These are phyloP conservation scores for Sinosuthora webbiana DNA, from an alignment of 2,113 vertebrate genomes.

Conservation along the genomic window DNA sequence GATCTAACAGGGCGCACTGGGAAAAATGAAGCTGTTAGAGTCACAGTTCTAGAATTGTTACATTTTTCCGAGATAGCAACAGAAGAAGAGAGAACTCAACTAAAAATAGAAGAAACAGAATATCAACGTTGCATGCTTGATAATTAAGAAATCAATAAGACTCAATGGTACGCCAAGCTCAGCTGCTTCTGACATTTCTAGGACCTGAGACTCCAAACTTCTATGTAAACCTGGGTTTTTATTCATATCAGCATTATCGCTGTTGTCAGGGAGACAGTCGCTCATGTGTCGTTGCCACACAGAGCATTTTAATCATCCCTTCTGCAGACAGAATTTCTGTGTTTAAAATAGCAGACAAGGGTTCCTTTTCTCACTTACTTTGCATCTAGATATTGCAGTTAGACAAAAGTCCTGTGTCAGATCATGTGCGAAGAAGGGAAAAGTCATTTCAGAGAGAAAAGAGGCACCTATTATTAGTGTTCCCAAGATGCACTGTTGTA, in stretches of 20 bases:
- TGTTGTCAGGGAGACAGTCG: constrained; percentile 57
- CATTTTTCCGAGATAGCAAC: not conserved
- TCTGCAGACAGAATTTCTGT: not conserved
- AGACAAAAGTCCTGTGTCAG: not conserved
- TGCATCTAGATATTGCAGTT: not conserved
- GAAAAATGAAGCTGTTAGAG: not conserved
- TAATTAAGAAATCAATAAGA: constrained; percentile 8
- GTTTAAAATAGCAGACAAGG: not conserved
- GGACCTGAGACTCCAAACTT: not conserved
- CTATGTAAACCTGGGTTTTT: not conserved
- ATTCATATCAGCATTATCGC: not conserved
- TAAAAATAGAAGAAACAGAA: not conserved
- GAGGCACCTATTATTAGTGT: not conserved
- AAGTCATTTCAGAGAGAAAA: not conserved
- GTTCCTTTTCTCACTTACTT: constrained; percentile 3
- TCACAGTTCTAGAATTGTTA: not conserved
- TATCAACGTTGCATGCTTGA: not conserved
- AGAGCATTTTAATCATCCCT: constrained; percentile 21
- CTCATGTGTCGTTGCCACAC: not conserved
- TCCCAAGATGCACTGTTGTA: not conserved
- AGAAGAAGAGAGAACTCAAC: not conserved
- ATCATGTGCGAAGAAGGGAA: not conserved
- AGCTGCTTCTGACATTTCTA: constrained; percentile 15
- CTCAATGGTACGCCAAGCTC: not conserved
- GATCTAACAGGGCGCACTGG: not conserved